Evolutionary conservation across 2,113 vertebrate genomes (phyloP).

Genomic region (Equus quagga): DNA sequence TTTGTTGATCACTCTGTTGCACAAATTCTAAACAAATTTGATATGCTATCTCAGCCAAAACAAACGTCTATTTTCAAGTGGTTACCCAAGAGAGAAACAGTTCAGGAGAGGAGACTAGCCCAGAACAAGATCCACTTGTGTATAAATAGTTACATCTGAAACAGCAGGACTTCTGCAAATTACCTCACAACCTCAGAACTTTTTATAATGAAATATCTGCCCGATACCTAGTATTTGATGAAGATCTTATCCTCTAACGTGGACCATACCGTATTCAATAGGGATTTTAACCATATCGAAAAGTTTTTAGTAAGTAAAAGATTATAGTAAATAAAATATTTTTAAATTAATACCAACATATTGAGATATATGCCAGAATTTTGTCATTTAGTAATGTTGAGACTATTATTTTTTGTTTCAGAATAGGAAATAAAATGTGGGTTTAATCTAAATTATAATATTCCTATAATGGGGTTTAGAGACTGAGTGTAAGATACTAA

Average conservation of each 20-base stretch:
- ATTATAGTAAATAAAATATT: conserved; percentile 76
- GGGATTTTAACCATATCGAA: conserved; percentile 85
- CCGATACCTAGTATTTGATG: conserved; percentile 85
- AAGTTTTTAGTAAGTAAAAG: conserved; percentile 53
- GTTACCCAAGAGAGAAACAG: not conserved
- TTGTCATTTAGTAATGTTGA: conserved; percentile 63
- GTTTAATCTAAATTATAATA: conserved; percentile 46
- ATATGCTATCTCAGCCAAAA: conserved; percentile 1
- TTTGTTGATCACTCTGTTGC: not conserved
- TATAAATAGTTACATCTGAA: conserved; percentile 80
- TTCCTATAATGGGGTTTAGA: conserved; percentile 53
- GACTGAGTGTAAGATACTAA: not conserved
- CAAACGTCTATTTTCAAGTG: not conserved
- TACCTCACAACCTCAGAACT: conserved; percentile 63
- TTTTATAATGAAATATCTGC: conserved; percentile 87
- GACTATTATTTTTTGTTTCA: conserved; percentile 68
- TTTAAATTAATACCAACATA: conserved; percentile 84
- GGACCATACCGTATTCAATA: conserved; percentile 82
- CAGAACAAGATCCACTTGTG: conserved; percentile 52
- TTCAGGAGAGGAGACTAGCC: conserved; percentile 60
- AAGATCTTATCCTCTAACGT: conserved; percentile 81
- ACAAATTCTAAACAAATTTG: not conserved
- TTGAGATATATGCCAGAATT: conserved; percentile 41
- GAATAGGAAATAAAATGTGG: conserved; percentile 51
- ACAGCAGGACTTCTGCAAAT: conserved; percentile 79